Evolutionary conservation across 2,888 invertebrate genomes (phyloP).

Genomic region (Papilio gigon): DNA sequence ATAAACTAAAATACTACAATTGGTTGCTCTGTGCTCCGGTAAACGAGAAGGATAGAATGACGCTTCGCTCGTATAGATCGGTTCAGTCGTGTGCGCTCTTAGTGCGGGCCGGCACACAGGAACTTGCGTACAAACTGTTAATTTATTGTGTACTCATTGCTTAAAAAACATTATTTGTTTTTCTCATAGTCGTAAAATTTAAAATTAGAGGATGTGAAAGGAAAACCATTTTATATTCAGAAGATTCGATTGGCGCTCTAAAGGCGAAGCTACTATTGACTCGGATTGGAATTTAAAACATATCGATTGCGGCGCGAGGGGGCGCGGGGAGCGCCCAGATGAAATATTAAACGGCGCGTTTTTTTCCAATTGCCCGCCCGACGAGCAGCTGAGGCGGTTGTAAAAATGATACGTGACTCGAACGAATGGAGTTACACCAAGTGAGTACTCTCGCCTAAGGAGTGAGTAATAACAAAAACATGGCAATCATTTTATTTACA

Average conservation of each 20-base stretch:
- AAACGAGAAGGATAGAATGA: too few species aligned
- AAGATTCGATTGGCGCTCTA: slow-evolving; percentile 70
- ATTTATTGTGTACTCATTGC: too few species aligned
- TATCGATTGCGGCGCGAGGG: slow-evolving; percentile 72
- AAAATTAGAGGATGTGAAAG: not conserved
- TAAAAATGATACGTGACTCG: slow-evolving; percentile 77
- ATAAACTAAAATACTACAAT: too few species aligned
- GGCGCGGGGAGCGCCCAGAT: slow-evolving; percentile 54
- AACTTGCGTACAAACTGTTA: too few species aligned
- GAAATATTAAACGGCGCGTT: slow-evolving; percentile 70
- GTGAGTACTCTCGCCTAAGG: not conserved
- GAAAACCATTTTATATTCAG: slow-evolving; percentile 68
- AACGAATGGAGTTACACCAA: slow-evolving; percentile 26
- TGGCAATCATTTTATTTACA: not conserved
- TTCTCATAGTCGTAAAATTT: too few species aligned
- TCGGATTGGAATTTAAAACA: slow-evolving; percentile 79
- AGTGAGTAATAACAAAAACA: not conserved
- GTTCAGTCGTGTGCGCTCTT: too few species aligned
- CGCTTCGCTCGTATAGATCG: too few species aligned
- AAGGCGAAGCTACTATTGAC: slow-evolving; percentile 65
- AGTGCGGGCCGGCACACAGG: too few species aligned
- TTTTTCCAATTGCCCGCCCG: slow-evolving; percentile 70
- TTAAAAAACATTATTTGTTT: too few species aligned
- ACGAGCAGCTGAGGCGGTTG: slow-evolving; percentile 73
- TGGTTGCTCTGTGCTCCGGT: too few species aligned